These are phyloP conservation scores for Dipus sagitta DNA, from an alignment of 2,797 vertebrate genomes.

Conservation along the genomic window DNA sequence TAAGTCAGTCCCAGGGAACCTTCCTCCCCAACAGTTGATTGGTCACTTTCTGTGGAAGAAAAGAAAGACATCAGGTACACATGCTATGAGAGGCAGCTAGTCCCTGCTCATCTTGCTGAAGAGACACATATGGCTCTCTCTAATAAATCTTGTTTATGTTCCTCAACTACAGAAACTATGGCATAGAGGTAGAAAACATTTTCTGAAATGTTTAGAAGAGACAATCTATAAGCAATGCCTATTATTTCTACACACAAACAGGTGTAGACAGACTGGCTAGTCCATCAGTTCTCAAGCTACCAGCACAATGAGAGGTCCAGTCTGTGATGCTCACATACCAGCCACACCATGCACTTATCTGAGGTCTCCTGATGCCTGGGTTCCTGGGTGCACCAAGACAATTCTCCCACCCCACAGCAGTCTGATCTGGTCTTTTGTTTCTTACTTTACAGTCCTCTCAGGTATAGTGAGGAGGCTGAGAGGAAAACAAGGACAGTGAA, in stretches of 20 bases:
- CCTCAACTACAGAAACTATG: conserved; percentile 2
- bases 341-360: background rate
- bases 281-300: background rate
- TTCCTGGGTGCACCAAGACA: background rate
- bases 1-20: conserved; percentile 88
- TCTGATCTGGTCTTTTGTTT: background rate
- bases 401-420: background rate
- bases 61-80: background rate
- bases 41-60: conserved; percentile 88
- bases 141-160: conserved; percentile 3
- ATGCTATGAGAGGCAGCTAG: background rate
- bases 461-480: background rate
- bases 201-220: conserved; percentile 32
- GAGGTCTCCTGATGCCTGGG: background rate
- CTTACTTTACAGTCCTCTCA: conserved; percentile 25
- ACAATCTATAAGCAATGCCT: background rate
- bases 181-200: background rate
- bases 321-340: background rate
- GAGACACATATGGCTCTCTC: background rate
- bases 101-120: background rate
- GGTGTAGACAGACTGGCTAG: background rate
- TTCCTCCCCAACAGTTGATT: conserved; percentile 89
- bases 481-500: conserved; percentile 29
- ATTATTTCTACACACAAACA: background rate
- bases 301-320: background rate